Percentiles rank a stretch among this genome's conserved stretches.
These are phyloP conservation scores for Caenorhabditis wallacei DNA, from an alignment of 2,888 invertebrate genomes.

Conservation along the genomic window DNA sequence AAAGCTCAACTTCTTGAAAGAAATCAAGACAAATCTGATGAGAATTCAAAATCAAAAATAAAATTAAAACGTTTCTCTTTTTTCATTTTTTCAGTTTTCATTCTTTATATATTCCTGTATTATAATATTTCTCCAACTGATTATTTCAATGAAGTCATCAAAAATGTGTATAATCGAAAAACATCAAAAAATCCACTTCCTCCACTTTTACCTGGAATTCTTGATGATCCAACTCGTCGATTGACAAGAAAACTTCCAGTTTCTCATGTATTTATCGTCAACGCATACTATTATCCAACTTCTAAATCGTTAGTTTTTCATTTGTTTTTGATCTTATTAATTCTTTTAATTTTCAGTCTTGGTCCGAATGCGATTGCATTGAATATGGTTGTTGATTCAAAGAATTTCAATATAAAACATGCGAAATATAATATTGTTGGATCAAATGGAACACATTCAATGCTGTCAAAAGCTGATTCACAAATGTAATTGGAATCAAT, in stretches of 20 bases:
- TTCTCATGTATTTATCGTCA: constrained; percentile 36
- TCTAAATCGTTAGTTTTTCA: constrained; percentile 40
- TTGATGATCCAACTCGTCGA: background rate
- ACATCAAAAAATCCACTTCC: background rate
- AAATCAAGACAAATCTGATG: too few relatives aligned
- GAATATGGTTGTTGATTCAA: constrained; percentile 35
- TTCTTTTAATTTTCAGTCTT: constrained; percentile 4
- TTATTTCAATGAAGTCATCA: too few relatives aligned
- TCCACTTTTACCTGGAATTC: constrained; percentile 24
- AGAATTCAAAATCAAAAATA: too few relatives aligned
- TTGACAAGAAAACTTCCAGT: background rate
- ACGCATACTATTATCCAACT: constrained; percentile 41
- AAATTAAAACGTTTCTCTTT: too few relatives aligned
- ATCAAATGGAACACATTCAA: background rate
- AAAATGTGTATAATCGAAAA: background rate
- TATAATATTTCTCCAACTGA: too few relatives aligned
- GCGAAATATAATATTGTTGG: constrained; percentile 19
- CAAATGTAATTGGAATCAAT: constrained; percentile 21
- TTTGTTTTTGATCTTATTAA: background rate
- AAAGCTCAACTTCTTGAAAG: background rate
- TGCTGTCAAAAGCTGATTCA: background rate
- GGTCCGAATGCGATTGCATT: constrained; percentile 39
- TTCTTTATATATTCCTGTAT: too few relatives aligned
- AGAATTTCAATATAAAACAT: constrained; percentile 2
- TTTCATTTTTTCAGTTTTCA: too few relatives aligned